Evolutionary conservation across 2,113 vertebrate species (phyloP).

Genomic region (Struthio camelus): DNA sequence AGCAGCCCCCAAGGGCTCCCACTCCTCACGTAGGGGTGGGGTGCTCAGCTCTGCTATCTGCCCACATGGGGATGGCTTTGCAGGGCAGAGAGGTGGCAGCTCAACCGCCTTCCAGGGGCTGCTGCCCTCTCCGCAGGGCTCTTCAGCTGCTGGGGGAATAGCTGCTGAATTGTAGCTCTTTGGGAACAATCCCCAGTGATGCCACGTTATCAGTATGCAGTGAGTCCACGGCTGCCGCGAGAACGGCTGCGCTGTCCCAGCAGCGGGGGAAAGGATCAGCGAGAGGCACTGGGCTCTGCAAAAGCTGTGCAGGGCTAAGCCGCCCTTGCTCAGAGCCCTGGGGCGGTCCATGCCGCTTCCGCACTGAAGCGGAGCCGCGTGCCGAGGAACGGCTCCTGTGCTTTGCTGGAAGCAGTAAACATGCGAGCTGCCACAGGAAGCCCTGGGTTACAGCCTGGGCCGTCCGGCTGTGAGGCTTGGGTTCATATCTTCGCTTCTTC

Average conservation of each 20-base stretch:
- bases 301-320: rapidly evolving
- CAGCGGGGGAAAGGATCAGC: not conserved
- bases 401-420: not conserved
- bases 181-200: not conserved
- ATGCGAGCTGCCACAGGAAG: not conserved
- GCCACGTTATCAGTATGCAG: rapidly evolving
- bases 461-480: not conserved
- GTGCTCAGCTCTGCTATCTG: not conserved
- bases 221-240: not conserved
- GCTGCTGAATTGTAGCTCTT: not conserved
- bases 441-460: not conserved
- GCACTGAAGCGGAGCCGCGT: rapidly evolving
- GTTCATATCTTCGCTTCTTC: not conserved
- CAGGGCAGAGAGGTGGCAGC: not conserved
- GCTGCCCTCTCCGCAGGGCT: rapidly evolving
- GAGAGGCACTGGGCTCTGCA: not conserved
- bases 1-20: not conserved
- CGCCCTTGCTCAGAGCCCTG: not conserved
- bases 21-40: rapidly evolving
- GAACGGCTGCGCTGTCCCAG: not conserved
- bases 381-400: rapidly evolving
- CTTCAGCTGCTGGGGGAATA: not conserved
- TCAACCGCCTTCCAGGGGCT: not conserved
- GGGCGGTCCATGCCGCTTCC: not conserved
- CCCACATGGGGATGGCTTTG: not conserved